phyloP scores from a whole-genome alignment of 1,140 invertebrate species.

The Grapholita molesta region DNA sequence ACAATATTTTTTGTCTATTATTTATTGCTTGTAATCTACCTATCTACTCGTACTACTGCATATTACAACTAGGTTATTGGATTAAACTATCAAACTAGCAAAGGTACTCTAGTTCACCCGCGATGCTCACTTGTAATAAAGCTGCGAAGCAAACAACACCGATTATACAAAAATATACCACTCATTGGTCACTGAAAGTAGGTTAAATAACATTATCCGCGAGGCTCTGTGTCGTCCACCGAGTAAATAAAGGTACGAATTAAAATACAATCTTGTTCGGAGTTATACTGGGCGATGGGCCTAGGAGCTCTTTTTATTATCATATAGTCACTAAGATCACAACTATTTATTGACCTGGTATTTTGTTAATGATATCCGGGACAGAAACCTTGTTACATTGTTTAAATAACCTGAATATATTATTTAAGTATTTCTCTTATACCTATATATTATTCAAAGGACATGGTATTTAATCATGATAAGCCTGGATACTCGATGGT shows the following conservation, averaged over 20 bases:
- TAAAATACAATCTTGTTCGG: not conserved
- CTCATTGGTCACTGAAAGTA: slow-evolving; percentile 32
- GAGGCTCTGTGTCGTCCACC: not conserved
- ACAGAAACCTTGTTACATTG: too few relatives aligned
- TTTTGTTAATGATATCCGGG: too few relatives aligned
- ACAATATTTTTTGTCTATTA: slow-evolving; percentile 49
- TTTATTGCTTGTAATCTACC: slow-evolving; percentile 66
- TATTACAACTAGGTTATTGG: slow-evolving; percentile 25
- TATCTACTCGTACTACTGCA: slow-evolving; percentile 46
- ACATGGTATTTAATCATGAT: too few relatives aligned
- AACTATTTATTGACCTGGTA: too few relatives aligned
- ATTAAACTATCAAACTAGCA: slow-evolving; percentile 18
- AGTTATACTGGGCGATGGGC: not conserved
- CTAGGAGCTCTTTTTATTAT: not conserved
- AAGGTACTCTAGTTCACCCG: slow-evolving; percentile 24
- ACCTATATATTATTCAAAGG: too few relatives aligned
- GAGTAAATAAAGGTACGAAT: not conserved
- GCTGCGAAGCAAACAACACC: slow-evolving; percentile 37
- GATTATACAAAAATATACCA: slow-evolving; percentile 42
- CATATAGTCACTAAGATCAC: too few relatives aligned
- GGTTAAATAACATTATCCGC: slow-evolving; percentile 2
- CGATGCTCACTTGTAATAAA: slow-evolving; percentile 23
- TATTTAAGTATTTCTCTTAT: too few relatives aligned
- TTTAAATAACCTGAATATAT: too few relatives aligned
- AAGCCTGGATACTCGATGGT: too few relatives aligned